phyloP scores from a whole-genome alignment of 2,113 vertebrate species.

The Carettochelys insculpta region DNA sequence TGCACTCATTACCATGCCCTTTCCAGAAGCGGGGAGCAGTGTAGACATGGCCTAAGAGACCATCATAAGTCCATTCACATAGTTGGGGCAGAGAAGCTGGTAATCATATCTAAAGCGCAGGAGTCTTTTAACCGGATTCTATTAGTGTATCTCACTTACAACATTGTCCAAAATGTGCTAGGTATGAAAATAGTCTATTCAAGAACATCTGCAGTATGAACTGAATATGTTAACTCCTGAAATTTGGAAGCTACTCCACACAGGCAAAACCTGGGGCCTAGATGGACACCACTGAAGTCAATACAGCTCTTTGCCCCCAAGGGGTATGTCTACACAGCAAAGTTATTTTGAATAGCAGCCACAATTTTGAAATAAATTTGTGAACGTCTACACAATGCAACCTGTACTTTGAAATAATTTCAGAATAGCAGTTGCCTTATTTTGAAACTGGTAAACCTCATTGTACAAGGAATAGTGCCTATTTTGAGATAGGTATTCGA shows the following conservation, averaged over 20 bases:
- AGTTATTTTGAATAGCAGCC: too few relatives aligned
- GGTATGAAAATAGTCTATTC: accelerated
- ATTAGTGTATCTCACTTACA: accelerated
- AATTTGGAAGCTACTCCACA: not conserved
- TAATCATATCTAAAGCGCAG: not conserved
- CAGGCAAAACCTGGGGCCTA: not conserved
- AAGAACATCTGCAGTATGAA: not conserved
- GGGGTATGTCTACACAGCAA: too few relatives aligned
- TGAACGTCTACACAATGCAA: too few relatives aligned
- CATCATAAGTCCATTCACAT: not conserved
- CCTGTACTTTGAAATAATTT: too few relatives aligned
- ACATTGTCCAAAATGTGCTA: not conserved
- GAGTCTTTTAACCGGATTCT: not conserved
- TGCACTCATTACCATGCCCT: too few relatives aligned
- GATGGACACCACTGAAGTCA: not conserved
- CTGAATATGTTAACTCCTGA: not conserved
- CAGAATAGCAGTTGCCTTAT: too few relatives aligned
- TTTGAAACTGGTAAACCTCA: too few relatives aligned
- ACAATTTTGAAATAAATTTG: too few relatives aligned
- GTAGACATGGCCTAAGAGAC: not conserved
- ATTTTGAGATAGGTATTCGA: too few relatives aligned
- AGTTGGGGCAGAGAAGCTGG: not conserved
- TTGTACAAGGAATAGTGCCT: too few relatives aligned
- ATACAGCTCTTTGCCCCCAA: not conserved
- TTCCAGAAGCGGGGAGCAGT: too few relatives aligned